Evolutionary conservation across 2,888 invertebrate species (phyloP).

Genomic region (Platycheirus albimanus): DNA sequence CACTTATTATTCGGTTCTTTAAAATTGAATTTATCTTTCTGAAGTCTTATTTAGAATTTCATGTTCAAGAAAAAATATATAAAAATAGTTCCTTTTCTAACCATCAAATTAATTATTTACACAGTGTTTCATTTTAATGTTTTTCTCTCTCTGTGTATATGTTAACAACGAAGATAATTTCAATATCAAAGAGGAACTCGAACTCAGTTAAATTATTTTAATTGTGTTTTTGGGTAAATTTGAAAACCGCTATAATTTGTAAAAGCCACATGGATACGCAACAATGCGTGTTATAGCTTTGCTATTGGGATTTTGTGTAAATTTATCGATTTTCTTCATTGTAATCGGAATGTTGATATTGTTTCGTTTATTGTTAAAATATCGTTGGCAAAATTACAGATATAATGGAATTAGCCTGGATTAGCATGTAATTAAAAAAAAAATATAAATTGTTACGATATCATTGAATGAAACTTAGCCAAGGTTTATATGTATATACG

Average conservation of each 20-base stretch:
- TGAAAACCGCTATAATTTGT: slow-evolving; percentile 70
- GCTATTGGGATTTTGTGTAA: slow-evolving; percentile 39
- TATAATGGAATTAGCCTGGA: slow-evolving; percentile 54
- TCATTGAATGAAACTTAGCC: too few relatives aligned
- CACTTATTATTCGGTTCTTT: too few relatives aligned
- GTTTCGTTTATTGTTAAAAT: not conserved
- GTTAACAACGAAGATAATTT: slow-evolving; percentile 60
- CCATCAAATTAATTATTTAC: too few relatives aligned
- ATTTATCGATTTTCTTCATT: slow-evolving; percentile 63
- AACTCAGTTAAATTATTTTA: slow-evolving; percentile 72
- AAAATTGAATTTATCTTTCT: too few relatives aligned
- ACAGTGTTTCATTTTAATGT: too few relatives aligned
- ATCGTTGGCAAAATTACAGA: slow-evolving; percentile 17
- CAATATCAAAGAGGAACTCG: slow-evolving; percentile 69
- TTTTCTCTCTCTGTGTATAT: not conserved
- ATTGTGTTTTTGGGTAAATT: slow-evolving; percentile 66
- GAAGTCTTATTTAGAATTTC: too few relatives aligned
- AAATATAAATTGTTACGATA: not conserved
- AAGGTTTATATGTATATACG: too few relatives aligned
- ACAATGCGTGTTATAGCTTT: slow-evolving; percentile 59
- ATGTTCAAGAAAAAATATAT: too few relatives aligned
- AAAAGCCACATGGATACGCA: slow-evolving; percentile 68
- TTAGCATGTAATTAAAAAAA: slow-evolving; percentile 55
- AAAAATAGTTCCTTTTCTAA: too few relatives aligned
- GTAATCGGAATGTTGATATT: slow-evolving; percentile 25